phyloP scores from a whole-genome alignment of 1,140 invertebrate species.

The Bicyclus anynana region DNA sequence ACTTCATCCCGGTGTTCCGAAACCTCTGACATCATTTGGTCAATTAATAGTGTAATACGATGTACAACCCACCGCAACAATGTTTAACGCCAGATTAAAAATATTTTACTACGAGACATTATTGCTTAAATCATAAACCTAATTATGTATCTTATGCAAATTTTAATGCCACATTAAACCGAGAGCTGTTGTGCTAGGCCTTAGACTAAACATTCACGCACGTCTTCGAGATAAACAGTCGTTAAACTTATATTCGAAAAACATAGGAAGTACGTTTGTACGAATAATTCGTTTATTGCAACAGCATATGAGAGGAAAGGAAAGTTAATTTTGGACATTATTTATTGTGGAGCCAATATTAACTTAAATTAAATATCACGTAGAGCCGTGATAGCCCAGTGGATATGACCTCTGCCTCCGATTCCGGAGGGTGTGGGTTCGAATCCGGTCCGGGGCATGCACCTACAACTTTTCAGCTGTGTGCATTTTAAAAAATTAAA shows the following conservation, averaged over 20 bases:
- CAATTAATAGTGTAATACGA: neutral
- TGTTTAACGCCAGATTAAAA: neutral
- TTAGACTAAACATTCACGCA: constrained; percentile 1
- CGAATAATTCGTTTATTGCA: no score
- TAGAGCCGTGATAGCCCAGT: no score
- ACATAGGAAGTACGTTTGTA: neutral
- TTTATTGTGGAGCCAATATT: no score
- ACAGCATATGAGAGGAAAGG: no score
- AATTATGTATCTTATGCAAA: constrained; percentile 1
- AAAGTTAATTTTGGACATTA: no score
- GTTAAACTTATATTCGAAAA: neutral
- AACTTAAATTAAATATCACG: no score
- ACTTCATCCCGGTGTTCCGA: neutral
- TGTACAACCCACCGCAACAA: neutral
- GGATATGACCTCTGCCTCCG: no score
- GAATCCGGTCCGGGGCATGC: no score
- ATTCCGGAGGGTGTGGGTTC: no score
- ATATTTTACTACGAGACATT: neutral
- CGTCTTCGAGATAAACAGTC: neutral
- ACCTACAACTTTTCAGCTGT: no score
- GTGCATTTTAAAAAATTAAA: no score
- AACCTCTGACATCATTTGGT: neutral
- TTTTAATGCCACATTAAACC: neutral
- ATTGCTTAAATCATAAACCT: neutral
- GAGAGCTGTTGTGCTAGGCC: neutral